These are phyloP conservation scores for Tachuris rubrigastra DNA, from an alignment of 2,113 vertebrate genomes.

Conservation along the genomic window DNA sequence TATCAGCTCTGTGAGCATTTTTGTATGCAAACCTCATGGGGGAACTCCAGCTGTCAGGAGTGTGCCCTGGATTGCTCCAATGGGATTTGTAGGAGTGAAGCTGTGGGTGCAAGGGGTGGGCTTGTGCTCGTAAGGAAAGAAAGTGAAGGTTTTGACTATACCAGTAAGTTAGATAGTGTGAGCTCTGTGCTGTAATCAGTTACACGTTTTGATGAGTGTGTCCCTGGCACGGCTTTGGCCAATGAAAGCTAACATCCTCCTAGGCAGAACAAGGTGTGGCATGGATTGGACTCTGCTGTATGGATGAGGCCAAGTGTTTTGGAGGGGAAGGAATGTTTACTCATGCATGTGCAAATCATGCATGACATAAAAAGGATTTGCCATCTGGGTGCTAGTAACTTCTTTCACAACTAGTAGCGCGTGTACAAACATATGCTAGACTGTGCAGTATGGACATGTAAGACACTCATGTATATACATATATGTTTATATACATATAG, in stretches of 20 bases:
- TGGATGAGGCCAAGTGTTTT: not conserved
- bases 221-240: not conserved
- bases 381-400: not conserved
- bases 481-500: fast-evolving
- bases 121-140: not conserved
- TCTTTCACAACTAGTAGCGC: not conserved
- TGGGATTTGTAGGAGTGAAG: not conserved
- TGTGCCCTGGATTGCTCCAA: not conserved
- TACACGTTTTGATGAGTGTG: not conserved
- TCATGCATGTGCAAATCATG: not conserved
- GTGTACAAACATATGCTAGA: not conserved
- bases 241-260: fast-evolving
- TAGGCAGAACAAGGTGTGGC: not conserved
- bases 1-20: conserved; percentile 2
- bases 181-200: not conserved
- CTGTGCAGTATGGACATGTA: not conserved
- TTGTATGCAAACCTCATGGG: fast-evolving
- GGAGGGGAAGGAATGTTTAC: not conserved
- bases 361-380: not conserved
- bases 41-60: not conserved
- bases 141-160: not conserved
- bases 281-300: not conserved
- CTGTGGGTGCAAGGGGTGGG: not conserved
- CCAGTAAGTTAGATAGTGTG: not conserved
- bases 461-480: not conserved